Conservation (phyloP, 1,140 invertebrate species). For the Heliconius nattereri region DNA sequence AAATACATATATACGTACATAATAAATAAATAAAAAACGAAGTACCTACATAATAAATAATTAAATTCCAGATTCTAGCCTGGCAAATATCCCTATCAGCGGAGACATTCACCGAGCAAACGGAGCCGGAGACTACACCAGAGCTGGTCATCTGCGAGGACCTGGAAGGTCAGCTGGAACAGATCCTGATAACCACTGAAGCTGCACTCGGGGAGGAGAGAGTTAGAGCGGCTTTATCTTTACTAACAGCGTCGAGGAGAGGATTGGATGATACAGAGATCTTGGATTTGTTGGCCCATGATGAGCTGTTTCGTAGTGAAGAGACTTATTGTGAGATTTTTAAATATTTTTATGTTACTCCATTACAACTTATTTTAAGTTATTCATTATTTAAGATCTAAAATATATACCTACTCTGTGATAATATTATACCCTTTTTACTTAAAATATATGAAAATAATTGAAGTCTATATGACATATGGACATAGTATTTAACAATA, state of each 20-base stretch:
- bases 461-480: too few relatives aligned
- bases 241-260: slow-evolving; percentile 85
- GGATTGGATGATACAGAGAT: slow-evolving; percentile 89
- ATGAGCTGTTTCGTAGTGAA: slow-evolving; percentile 85
- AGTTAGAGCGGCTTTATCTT: slow-evolving; percentile 82
- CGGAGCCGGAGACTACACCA: slow-evolving; percentile 61
- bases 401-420: too few relatives aligned
- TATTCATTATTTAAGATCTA: too few relatives aligned
- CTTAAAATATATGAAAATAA: too few relatives aligned
- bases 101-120: slow-evolving; percentile 71
- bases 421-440: too few relatives aligned
- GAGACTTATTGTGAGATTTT: slow-evolving; percentile 83
- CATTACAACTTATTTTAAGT: too few relatives aligned
- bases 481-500: too few relatives aligned
- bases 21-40: too few relatives aligned
- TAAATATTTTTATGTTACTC: too few relatives aligned
- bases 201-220: slow-evolving; percentile 83
- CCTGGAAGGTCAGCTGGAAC: slow-evolving; percentile 82
- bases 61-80: slow-evolving; percentile 80
- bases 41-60: not conserved
- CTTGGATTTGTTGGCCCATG: slow-evolving; percentile 87
- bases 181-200: slow-evolving; percentile 86
- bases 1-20: too few relatives aligned
- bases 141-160: slow-evolving; percentile 79
- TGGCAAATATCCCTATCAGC: slow-evolving; percentile 85